Base-by-base conservation (phyloP, 2,888 invertebrate species). In the Cheiracanthium punctorium region DNA sequence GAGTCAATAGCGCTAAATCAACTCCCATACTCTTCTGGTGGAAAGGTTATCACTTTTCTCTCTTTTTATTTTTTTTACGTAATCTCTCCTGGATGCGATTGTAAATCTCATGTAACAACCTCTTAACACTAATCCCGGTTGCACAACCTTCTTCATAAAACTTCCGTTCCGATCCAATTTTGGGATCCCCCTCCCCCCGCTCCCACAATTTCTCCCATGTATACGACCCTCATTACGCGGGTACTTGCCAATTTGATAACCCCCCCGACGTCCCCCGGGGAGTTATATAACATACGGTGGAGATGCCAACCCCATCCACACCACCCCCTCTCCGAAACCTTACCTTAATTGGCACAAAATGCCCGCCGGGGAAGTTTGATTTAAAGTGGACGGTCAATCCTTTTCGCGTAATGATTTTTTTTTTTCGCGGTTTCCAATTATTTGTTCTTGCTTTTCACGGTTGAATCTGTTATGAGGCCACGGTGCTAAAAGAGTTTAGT, bases 331-430 rank as follows among this genome's bases (percentile, higher is more conserved):
- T n/a, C 71, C 69, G 37, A n/a, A n/a, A 2, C n/a, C 43, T 58
- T 52, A 32, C 30, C 8, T 70, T 81, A 82, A 82, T 82, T 75
- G 75, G 82, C 58, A 43, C 70, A 33, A 82, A 82, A 73, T 75
- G 58, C 41, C 32, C 30, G 70, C 32, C 70, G 5, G 52, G 43
- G 43, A 37, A 69, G 69, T 67, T 70, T 81, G 81, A 81, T 81
- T 81, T 81, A 81, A 81, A 74, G 48, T 20, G n/a, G 52, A 12
- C 14, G 73, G 72, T 24, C 43, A 73, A 65, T 72, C 65, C 71
- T 43, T 32, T 48, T 67, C 14, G 43, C 43, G 14, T 48, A 48
- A 48, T 48, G 43, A 48, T n/a, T n/a, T n/a, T n/a, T n/a, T n/a
- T n/a, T n/a, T 48, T 48, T 48, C 2, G 17, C 43, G 43, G 17